Conservation (phyloP, 2,888 invertebrate genomes). For the Marasmarcha lunaedactyla region DNA sequence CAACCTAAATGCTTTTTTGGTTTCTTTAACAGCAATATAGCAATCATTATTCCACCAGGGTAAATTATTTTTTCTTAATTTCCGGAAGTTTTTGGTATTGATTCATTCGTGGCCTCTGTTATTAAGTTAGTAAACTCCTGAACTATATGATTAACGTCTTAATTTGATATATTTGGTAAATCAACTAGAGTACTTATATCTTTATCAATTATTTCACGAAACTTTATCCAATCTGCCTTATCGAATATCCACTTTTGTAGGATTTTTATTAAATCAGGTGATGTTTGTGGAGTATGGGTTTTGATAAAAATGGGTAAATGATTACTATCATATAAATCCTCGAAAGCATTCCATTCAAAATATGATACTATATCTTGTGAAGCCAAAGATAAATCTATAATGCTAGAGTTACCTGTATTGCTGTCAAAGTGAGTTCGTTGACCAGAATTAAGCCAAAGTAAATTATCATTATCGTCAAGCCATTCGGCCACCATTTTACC, state of each 20-base stretch:
- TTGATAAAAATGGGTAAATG: slow-evolving; percentile 11
- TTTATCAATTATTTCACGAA: no score
- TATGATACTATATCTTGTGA: slow-evolving; percentile 13
- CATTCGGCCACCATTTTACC: slow-evolving; percentile 9
- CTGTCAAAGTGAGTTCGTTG: slow-evolving; percentile 11
- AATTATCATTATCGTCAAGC: slow-evolving; percentile 2
- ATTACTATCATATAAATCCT: slow-evolving; percentile 13
- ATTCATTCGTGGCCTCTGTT: neutral
- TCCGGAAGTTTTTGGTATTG: slow-evolving; percentile 1
- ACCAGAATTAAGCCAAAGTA: slow-evolving; percentile 7
- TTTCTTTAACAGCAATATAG: slow-evolving; percentile 4
- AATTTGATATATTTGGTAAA: slow-evolving; percentile 3
- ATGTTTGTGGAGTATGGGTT: neutral
- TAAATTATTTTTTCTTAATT: neutral
- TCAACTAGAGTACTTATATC: no score
- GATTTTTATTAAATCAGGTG: neutral
- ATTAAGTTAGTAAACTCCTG: slow-evolving; percentile 1
- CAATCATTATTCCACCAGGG: slow-evolving; percentile 7
- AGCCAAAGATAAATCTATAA: slow-evolving; percentile 11
- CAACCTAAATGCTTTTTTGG: slow-evolving; percentile 2
- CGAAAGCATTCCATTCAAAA: slow-evolving; percentile 16
- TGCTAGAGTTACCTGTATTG: slow-evolving; percentile 10
- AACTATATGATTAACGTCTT: neutral
- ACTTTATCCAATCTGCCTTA: slow-evolving; percentile 6
- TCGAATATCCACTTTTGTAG: slow-evolving; percentile 7